Evolutionary conservation across 2,797 vertebrate genomes (phyloP).

Genomic region (Borostomias antarcticus): DNA sequence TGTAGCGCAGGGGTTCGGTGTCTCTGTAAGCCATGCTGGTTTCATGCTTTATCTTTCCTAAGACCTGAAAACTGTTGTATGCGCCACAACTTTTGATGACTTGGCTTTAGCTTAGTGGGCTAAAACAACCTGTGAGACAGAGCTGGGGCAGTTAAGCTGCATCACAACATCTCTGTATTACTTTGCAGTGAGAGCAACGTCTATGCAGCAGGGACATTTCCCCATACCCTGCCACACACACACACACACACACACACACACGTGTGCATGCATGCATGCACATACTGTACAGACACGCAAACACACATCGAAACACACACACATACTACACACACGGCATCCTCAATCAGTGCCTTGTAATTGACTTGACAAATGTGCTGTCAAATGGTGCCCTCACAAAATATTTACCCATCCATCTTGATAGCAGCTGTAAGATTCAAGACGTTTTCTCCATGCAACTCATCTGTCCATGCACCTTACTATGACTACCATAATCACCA

Average conservation of each 20-base stretch:
- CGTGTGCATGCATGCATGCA: constrained; percentile 25
- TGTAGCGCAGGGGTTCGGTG: not conserved
- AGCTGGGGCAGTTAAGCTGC: constrained; percentile 35
- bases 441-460: not conserved
- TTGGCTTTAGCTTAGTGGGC: not conserved
- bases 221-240: no score
- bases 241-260: constrained; percentile 16
- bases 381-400: constrained; percentile 44
- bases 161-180: no score
- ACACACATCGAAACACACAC: constrained; percentile 8
- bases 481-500: not conserved
- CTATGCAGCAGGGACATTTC: no score
- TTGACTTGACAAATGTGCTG: constrained; percentile 62
- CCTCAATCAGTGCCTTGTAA: constrained; percentile 39
- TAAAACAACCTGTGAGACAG: not conserved
- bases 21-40: not conserved
- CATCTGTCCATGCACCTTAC: not conserved
- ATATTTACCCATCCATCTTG: constrained; percentile 46
- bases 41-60: not conserved
- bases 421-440: constrained; percentile 4
- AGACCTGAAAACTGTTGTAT: not conserved
- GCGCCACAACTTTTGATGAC: not conserved
- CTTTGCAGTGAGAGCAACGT: no score
- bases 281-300: no score
- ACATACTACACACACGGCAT: constrained; percentile 14